phyloP scores from a whole-genome alignment of 2,888 invertebrate genomes.

The Oligia fasciuncula region DNA sequence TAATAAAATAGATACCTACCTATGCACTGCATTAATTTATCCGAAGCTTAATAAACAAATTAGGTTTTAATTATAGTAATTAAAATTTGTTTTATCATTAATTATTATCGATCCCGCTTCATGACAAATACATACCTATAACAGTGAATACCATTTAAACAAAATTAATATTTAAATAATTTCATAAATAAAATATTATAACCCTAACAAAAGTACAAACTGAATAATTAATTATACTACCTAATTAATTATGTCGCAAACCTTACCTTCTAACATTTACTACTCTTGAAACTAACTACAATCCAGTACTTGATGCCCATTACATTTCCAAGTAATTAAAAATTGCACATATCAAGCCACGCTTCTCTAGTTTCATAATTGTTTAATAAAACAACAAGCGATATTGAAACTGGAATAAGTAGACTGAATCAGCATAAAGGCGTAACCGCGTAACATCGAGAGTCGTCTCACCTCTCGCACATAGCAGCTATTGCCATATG shows the following conservation, averaged over 20 bases:
- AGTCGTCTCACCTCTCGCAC: slow-evolving; percentile 72
- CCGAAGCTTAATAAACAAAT: not conserved
- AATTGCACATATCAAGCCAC: slow-evolving; percentile 38
- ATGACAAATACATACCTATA: not conserved
- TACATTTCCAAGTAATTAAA: slow-evolving; percentile 41
- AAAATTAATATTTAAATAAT: not conserved
- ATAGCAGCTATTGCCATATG: slow-evolving; percentile 70
- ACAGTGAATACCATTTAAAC: not conserved
- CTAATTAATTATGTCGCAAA: not conserved
- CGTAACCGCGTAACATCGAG: slow-evolving; percentile 68
- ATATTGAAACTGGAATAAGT: slow-evolving; percentile 68
- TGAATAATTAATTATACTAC: not conserved
- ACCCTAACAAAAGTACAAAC: not conserved
- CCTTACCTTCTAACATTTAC: not conserved
- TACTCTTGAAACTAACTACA: not conserved
- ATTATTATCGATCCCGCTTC: not conserved
- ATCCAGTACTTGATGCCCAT: slow-evolving; percentile 13
- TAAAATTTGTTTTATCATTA: not conserved
- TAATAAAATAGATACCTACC: not conserved
- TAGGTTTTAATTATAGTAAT: not conserved
- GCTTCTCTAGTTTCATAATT: slow-evolving; percentile 62
- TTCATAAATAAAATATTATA: not conserved
- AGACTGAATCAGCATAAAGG: slow-evolving; percentile 68
- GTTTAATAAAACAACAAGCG: slow-evolving; percentile 58
- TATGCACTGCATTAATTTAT: not conserved